Base-by-base conservation (phyloP, 2,113 vertebrate genomes). In the Arothron firmamentum region DNA sequence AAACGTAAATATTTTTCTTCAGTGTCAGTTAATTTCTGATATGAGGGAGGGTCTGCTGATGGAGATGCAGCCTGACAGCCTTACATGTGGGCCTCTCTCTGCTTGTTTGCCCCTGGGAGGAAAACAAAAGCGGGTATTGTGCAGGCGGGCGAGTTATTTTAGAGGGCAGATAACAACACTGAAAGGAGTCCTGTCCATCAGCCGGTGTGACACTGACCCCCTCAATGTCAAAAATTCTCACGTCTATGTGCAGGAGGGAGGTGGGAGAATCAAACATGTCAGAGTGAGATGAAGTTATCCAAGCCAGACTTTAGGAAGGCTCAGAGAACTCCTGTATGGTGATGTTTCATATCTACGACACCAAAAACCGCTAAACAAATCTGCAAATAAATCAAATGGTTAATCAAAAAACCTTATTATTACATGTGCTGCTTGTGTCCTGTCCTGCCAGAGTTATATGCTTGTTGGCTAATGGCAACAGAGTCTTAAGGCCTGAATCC, bases 401-500 rank as follows among this genome's bases (percentile, higher is more conserved):
- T 2, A 23, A 23, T 23, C 21, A 23, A 23, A 23, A 23, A 31
- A 31, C 3, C 28, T 45, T 15, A 45, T 17, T 45, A 15, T 45
- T 38, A 5, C 52, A 23, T 56, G 55, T 70, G 49, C 52, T 13
- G 3, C 52, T 38, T 17, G 23, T 19, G 61, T 65, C 50, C 61
- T 28, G 41, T 74, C 56, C 75, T 38, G 67, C 64, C 70, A 75
- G n/a, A 66, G 16, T 42, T 59, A 59, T 10, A 48, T 59, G 25
- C 62, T 71, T 54, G n/a, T 63, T 42, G 63, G 15, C 69, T 70
- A 78, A 73, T 60, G 72, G 68, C 80, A 78, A 52, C 61, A 53
- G 57, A 57, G 71, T 74, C 79, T 83, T 83, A 82, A 65, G 43
- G 55, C 60, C 63, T 72, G 81, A 90, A 91, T 90, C 88, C 88